phyloP scores from a whole-genome alignment of 1,140 invertebrate genomes.

The Drosophila prosaltans region DNA sequence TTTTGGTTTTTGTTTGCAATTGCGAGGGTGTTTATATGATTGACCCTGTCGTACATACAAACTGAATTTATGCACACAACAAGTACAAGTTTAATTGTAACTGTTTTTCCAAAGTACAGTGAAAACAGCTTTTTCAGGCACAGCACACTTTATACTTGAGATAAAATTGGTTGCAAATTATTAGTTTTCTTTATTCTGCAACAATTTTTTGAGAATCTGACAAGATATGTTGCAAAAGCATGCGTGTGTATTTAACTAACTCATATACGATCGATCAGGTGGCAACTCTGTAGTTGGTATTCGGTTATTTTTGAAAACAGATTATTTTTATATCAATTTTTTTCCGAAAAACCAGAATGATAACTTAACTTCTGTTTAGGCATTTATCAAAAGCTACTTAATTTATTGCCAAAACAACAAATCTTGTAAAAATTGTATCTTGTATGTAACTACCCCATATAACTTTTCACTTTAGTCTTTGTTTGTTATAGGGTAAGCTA shows the following conservation, averaged over 20 bases:
- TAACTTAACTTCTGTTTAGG: no score
- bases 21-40: constrained; percentile 45
- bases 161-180: neutral
- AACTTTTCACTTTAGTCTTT: neutral
- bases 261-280: constrained; percentile 56
- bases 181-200: constrained; percentile 15
- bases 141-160: constrained; percentile 5
- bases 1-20: constrained; percentile 14
- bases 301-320: constrained; percentile 67
- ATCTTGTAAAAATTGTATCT: neutral
- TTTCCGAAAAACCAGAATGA: neutral
- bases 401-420: neutral
- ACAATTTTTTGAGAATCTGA: constrained; percentile 47
- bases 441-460: neutral
- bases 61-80: constrained; percentile 14
- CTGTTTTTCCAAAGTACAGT: neutral
- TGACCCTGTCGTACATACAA: constrained; percentile 38
- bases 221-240: constrained; percentile 65
- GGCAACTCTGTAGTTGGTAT: constrained; percentile 56
- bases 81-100: constrained; percentile 13
- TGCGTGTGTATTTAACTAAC: constrained; percentile 61
- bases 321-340: neutral
- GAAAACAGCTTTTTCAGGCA: neutral
- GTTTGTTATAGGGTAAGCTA: neutral
- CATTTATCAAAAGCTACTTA: neutral